These are phyloP conservation scores for Laticauda laticaudata DNA, from an alignment of 2,113 vertebrate genomes.

Conservation along the genomic window DNA sequence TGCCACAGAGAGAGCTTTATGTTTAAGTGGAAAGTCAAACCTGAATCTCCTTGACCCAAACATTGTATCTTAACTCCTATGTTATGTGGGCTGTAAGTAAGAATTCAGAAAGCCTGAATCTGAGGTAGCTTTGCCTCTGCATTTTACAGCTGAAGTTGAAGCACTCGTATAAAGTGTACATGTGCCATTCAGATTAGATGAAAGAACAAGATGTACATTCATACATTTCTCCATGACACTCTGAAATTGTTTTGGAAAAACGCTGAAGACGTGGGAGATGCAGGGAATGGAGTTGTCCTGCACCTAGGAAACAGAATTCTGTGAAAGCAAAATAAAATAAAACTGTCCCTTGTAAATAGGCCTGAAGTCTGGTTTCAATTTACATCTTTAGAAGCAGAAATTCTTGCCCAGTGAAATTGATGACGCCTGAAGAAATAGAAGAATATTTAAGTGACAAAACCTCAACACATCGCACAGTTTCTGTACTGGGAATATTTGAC, in stretches of 20 bases:
- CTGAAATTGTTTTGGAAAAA: not conserved
- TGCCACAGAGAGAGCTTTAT: not conserved
- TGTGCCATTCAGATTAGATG: not conserved
- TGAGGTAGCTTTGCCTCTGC: not conserved
- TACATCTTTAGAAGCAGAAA: constrained; percentile 63
- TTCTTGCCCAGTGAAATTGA: constrained; percentile 71
- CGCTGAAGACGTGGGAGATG: not conserved
- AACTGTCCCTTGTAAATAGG: not conserved
- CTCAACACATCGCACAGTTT: constrained; percentile 58
- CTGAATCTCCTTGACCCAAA: not conserved
- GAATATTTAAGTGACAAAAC: constrained; percentile 78
- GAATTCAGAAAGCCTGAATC: not conserved
- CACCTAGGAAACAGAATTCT: not conserved
- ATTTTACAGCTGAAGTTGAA: not conserved
- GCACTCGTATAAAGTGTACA: not conserved
- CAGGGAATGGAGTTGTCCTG: not conserved
- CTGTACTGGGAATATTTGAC: constrained; percentile 80
- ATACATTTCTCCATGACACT: not conserved
- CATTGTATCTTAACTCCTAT: not conserved
- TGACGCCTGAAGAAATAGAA: constrained; percentile 76
- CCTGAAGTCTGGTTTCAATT: not conserved
- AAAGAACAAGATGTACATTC: not conserved
- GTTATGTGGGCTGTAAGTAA: not conserved
- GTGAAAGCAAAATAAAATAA: not conserved
- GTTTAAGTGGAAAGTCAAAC: not conserved